Percentiles rank a stretch among this genome's conserved stretches.
Conservation (phyloP, 2,797 vertebrate species). For the Ptychadena robeensis region DNA sequence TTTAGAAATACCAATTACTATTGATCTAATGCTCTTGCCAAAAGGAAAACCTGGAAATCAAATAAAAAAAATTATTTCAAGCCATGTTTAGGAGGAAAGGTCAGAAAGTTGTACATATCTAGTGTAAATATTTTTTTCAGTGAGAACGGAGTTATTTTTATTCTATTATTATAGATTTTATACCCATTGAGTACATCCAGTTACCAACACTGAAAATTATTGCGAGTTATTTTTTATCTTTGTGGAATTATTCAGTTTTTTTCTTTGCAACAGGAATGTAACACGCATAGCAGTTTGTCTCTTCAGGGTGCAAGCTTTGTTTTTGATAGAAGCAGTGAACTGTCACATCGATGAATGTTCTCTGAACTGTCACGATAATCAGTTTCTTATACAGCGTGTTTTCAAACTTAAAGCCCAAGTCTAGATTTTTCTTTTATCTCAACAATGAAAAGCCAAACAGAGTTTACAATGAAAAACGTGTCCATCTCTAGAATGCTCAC, state of each 20-base stretch:
- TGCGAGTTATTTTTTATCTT: constrained; percentile 26
- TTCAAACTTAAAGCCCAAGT: too few relatives aligned
- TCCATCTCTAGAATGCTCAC: too few relatives aligned
- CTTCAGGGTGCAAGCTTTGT: not conserved
- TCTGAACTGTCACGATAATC: not conserved
- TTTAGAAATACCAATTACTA: constrained; percentile 11
- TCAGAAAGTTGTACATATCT: constrained; percentile 39
- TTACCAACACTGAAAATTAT: constrained; percentile 29
- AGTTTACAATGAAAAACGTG: too few relatives aligned
- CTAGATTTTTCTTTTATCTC: too few relatives aligned
- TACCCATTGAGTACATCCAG: constrained; percentile 34
- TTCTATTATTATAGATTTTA: constrained; percentile 32
- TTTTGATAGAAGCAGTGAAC: not conserved
- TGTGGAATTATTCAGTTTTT: constrained; percentile 5
- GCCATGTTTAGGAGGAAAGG: constrained; percentile 42
- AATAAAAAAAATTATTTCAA: constrained; percentile 45
- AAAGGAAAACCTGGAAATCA: constrained; percentile 51
- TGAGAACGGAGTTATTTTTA: constrained; percentile 35
- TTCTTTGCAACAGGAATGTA: not conserved
- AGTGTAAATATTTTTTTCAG: constrained; percentile 18
- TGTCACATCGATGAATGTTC: not conserved
- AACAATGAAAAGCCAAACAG: too few relatives aligned
- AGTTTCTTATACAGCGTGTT: not conserved
- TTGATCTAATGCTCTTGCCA: constrained; percentile 51
- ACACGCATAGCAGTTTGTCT: not conserved